These are phyloP conservation scores for Nasonia giraulti DNA, from an alignment of 1,140 invertebrate genomes.

Conservation along the genomic window DNA sequence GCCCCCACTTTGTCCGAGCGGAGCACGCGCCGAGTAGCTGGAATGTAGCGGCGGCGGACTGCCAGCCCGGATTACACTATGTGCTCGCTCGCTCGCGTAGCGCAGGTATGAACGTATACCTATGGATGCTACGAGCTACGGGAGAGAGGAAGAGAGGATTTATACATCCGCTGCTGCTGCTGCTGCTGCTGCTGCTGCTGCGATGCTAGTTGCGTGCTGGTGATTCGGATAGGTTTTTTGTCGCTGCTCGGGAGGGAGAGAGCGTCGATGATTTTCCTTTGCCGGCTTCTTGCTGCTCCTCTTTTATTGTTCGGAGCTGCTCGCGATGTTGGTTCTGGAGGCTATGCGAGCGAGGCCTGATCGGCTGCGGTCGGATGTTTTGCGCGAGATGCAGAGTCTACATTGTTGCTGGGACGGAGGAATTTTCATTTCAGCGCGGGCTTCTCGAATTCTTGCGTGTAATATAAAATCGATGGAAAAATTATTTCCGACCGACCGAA, in stretches of 20 bases:
- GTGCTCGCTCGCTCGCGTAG: too few relatives aligned
- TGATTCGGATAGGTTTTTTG: neutral
- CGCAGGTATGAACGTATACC: neutral
- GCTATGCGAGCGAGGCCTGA: neutral
- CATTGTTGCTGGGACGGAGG: neutral
- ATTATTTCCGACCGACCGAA: neutral
- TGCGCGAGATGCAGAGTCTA: neutral
- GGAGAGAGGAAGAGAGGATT: neutral
- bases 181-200: neutral
- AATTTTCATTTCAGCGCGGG: too few relatives aligned
- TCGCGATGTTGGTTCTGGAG: neutral
- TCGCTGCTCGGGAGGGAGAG: neutral
- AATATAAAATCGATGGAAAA: too few relatives aligned
- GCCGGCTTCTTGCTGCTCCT: neutral
- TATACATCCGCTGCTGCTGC: constrained; percentile 5
- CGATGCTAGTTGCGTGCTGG: too few relatives aligned
- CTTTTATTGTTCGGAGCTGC: neutral
- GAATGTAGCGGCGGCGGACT: constrained; percentile 24
- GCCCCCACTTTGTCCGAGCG: constrained; percentile 53
- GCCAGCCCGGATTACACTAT: constrained; percentile 44
- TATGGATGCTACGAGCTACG: neutral
- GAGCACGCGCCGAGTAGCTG: constrained; percentile 38
- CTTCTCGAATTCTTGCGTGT: too few relatives aligned
- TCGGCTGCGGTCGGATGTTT: neutral
- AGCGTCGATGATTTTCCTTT: neutral